Evolutionary conservation across 2,797 vertebrate species (phyloP).

Genomic region (Periophthalmus magnuspinnatus): DNA sequence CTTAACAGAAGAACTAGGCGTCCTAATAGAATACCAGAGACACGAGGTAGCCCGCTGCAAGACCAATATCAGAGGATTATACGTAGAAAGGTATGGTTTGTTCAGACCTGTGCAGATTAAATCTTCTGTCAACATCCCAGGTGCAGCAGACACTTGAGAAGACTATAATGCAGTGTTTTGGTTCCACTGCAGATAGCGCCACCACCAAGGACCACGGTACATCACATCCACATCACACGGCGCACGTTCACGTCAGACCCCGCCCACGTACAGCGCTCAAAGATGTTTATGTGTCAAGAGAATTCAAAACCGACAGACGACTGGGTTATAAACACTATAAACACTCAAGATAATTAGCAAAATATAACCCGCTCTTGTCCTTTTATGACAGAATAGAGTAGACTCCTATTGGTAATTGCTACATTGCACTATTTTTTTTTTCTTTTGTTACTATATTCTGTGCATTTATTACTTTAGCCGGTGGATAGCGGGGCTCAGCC

Average conservation of each 20-base stretch:
- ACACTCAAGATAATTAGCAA: too few species aligned
- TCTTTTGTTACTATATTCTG: background rate
- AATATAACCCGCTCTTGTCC: background rate
- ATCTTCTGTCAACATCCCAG: constrained; percentile 56
- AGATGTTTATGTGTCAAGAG: background rate
- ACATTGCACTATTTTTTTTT: background rate
- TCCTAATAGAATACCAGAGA: constrained; percentile 2
- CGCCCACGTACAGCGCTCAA: constrained; percentile 43
- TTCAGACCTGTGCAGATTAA: constrained; percentile 16
- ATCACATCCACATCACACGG: constrained; percentile 28
- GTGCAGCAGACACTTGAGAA: constrained; percentile 40
- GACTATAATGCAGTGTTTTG: constrained; percentile 65
- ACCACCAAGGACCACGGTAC: constrained; percentile 64
- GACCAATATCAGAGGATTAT: background rate
- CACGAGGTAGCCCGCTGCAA: background rate
- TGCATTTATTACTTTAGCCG: background rate
- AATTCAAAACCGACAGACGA: background rate
- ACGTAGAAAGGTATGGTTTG: background rate
- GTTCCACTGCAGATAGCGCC: constrained; percentile 67
- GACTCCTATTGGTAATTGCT: background rate
- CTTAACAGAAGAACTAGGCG: background rate
- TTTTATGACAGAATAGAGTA: background rate
- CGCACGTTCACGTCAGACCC: constrained; percentile 36
- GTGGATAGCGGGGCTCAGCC: constrained; percentile 28
- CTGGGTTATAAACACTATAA: too few species aligned